Evolutionary conservation across 2,113 vertebrate genomes (phyloP).

Genomic region (Scortum barcoo): DNA sequence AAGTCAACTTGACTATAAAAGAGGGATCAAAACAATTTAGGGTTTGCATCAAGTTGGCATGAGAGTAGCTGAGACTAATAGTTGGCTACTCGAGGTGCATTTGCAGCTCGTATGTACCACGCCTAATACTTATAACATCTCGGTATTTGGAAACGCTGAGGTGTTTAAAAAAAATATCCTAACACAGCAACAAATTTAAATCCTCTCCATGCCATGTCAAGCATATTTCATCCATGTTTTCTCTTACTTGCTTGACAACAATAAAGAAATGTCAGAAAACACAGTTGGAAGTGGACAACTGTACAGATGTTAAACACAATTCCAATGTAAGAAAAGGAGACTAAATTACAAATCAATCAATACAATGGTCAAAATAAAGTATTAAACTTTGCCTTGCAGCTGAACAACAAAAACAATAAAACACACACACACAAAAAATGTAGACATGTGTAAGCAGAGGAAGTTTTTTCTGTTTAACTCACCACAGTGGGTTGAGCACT

Average conservation of each 20-base stretch:
- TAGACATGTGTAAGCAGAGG: neutral
- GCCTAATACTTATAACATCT: slow-evolving; percentile 22
- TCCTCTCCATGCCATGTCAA: neutral
- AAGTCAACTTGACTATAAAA: slow-evolving; percentile 94
- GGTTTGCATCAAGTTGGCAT: neutral
- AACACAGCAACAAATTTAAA: slow-evolving; percentile 11
- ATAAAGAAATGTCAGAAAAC: neutral
- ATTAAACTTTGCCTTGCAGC: neutral
- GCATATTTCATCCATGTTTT: neutral
- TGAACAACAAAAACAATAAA: too few species aligned
- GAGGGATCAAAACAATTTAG: slow-evolving; percentile 29
- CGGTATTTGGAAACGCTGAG: slow-evolving; percentile 28
- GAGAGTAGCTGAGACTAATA: neutral
- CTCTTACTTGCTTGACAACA: neutral
- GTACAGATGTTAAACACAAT: neutral
- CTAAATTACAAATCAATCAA: neutral
- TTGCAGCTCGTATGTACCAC: slow-evolving; percentile 3
- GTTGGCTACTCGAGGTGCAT: neutral
- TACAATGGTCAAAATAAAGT: too few species aligned
- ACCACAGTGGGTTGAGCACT: slow-evolving; percentile 97
- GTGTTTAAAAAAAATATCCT: neutral
- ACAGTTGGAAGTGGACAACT: neutral
- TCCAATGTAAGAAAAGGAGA: neutral
- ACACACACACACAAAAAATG: too few species aligned
- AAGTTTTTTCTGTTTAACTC: slow-evolving; percentile 56